A percentile compares a stretch with the other conserved stretches of the same genome.
Evolutionary conservation across 2,113 vertebrate genomes (phyloP).

Genomic region (Platycercus adscitus): DNA sequence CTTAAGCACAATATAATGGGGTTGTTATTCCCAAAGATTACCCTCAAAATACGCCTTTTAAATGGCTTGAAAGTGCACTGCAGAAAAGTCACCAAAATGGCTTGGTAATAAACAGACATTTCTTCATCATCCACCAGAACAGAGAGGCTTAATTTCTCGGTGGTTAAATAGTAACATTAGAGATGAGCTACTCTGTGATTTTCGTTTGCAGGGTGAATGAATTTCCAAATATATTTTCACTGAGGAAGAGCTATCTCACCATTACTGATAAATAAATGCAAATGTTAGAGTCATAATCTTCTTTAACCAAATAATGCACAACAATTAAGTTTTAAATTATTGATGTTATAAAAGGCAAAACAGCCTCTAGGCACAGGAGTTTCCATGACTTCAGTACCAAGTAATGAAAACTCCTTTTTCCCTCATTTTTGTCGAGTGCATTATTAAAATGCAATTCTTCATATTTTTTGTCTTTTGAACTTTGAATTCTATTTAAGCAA

Average conservation of each 20-base stretch:
- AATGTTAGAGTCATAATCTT: constrained; percentile 49
- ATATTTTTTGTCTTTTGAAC: not conserved
- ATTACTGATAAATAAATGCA: constrained; percentile 46
- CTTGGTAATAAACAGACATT: constrained; percentile 25
- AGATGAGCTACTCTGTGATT: not conserved
- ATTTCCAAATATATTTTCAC: not conserved
- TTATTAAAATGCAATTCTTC: constrained; percentile 54
- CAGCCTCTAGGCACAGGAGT: constrained; percentile 20
- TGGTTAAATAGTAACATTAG: not conserved
- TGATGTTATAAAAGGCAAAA: constrained; percentile 54
- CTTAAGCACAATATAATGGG: not conserved
- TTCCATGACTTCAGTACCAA: constrained; percentile 27
- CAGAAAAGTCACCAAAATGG: constrained; percentile 37
- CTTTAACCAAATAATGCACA: constrained; percentile 55
- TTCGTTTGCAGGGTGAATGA: constrained; percentile 46
- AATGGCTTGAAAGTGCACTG: constrained; percentile 15
- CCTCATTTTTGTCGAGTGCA: not conserved
- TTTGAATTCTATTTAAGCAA: constrained; percentile 50
- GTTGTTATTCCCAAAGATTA: constrained; percentile 1
- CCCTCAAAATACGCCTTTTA: constrained; percentile 26
- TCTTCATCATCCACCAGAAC: constrained; percentile 12
- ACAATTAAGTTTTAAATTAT: constrained; percentile 68
- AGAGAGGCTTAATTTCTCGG: not conserved
- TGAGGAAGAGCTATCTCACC: constrained; percentile 13
- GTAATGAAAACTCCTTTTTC: constrained; percentile 50